A percentile compares a stretch with the other conserved stretches of the same genome.
phyloP scores from a whole-genome alignment of 2,797 vertebrate genomes.

The Sciurus carolinensis region DNA sequence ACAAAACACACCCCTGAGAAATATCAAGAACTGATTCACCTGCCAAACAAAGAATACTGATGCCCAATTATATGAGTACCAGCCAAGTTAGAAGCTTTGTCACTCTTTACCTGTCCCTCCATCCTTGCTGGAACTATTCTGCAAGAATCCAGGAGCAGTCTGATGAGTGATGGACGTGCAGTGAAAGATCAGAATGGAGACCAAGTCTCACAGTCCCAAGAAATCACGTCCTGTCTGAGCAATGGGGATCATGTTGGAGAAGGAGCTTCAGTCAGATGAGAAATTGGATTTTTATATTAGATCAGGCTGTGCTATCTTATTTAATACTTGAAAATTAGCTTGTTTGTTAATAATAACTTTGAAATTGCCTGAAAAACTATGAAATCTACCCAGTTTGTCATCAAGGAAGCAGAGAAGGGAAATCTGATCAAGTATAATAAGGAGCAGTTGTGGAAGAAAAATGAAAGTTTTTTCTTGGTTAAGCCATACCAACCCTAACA shows the following conservation, averaged over 20 bases:
- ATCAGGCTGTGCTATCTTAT: background rate
- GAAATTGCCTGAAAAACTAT: constrained; percentile 52
- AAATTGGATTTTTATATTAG: background rate
- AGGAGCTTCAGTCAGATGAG: background rate
- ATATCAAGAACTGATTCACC: background rate
- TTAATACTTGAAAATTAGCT: constrained; percentile 38
- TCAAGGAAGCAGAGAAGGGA: background rate
- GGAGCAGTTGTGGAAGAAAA: constrained; percentile 46
- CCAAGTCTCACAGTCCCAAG: background rate
- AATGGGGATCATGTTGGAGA: background rate
- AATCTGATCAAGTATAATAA: constrained; percentile 37
- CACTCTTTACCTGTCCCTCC: background rate
- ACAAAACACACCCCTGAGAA: background rate
- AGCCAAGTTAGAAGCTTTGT: background rate
- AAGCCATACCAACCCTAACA: constrained; percentile 25
- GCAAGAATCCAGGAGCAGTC: background rate
- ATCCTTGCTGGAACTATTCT: background rate
- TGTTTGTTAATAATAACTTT: constrained; percentile 34
- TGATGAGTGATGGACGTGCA: background rate
- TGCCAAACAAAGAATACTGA: background rate
- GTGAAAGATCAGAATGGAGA: background rate
- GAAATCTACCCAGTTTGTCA: background rate
- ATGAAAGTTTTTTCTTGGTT: constrained; percentile 49
- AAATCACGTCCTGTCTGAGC: background rate
- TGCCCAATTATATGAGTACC: background rate